A percentile compares a stretch with the other conserved stretches of the same genome.
Evolutionary conservation across 1,140 invertebrate genomes (phyloP).

Genomic region (Epicauta chinensis): DNA sequence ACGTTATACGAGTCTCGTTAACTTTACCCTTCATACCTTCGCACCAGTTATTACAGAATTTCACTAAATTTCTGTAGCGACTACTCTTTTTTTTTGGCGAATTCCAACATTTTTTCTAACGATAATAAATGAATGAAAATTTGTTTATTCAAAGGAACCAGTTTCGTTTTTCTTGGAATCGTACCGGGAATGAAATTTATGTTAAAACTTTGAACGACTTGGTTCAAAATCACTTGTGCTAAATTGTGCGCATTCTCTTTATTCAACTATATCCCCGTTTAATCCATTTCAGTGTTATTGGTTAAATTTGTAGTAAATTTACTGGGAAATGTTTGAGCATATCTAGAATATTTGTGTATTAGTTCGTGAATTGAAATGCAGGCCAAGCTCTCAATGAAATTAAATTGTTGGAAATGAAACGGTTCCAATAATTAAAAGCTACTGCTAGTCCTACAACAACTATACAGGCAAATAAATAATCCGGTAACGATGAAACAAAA

Average conservation of each 20-base stretch:
- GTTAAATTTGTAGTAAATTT: slow-evolving; percentile 31
- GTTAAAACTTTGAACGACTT: slow-evolving; percentile 36
- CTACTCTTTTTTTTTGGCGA: too few species aligned
- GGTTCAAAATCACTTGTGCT: slow-evolving; percentile 35
- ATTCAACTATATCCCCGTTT: slow-evolving; percentile 34
- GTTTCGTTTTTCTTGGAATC: slow-evolving; percentile 1
- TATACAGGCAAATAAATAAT: background rate
- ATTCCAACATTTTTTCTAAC: too few species aligned
- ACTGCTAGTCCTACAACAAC: background rate
- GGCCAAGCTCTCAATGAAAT: slow-evolving; percentile 2
- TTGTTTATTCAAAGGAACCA: slow-evolving; percentile 15
- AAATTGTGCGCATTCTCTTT: slow-evolving; percentile 37
- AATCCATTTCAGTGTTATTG: slow-evolving; percentile 36
- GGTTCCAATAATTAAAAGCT: slow-evolving; percentile 5
- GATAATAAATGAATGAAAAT: slow-evolving; percentile 12
- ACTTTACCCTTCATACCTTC: slow-evolving; percentile 11
- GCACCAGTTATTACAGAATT: background rate
- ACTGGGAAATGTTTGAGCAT: slow-evolving; percentile 30
- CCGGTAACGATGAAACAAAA: too few species aligned
- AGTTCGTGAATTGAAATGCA: slow-evolving; percentile 7
- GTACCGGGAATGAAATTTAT: slow-evolving; percentile 27
- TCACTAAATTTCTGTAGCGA: too few species aligned
- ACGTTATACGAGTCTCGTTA: slow-evolving; percentile 27
- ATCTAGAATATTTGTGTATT: slow-evolving; percentile 21
- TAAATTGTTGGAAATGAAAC: background rate